Conservation (phyloP, 2,113 vertebrate genomes). For the Syrrhaptes paradoxus region DNA sequence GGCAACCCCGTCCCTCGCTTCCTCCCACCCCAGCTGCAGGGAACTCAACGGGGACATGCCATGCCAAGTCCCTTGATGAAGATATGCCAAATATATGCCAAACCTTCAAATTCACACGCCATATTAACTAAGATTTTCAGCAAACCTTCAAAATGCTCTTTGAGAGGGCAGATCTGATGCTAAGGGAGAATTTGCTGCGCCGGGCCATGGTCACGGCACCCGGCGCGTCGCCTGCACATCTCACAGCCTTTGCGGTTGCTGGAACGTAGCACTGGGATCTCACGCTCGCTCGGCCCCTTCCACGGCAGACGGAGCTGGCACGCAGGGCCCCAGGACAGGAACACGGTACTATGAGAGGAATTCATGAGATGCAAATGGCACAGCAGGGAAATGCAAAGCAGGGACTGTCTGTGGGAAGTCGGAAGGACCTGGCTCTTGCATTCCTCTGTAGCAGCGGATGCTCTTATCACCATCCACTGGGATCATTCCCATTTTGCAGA, state of each 20-base stretch:
- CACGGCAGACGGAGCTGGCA: not conserved
- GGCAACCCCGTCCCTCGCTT: not conserved
- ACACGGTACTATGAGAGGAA: not conserved
- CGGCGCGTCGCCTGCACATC: not conserved
- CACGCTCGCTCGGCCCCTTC: not conserved
- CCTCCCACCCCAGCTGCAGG: fast-evolving
- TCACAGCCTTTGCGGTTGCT: not conserved
- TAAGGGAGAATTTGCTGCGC: not conserved
- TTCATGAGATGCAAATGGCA: conserved; percentile 42
- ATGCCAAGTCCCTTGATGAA: not conserved
- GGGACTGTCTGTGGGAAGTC: not conserved
- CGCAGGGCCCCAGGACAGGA: not conserved
- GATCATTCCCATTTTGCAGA: not conserved
- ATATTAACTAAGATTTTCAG: too few relatives aligned
- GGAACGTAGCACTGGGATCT: not conserved
- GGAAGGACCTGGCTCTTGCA: not conserved
- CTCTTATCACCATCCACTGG: not conserved
- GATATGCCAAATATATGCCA: not conserved
- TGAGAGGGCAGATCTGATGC: not conserved
- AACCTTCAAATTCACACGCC: not conserved
- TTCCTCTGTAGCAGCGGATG: not conserved
- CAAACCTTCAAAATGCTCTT: not conserved
- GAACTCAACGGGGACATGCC: fast-evolving
- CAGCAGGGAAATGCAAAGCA: conserved; percentile 35
- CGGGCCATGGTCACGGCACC: not conserved